A percentile compares a stretch with the other conserved stretches of the same genome.
Evolutionary conservation across 1,140 invertebrate species (phyloP).

Genomic region (Rhizoglyphus robini): DNA sequence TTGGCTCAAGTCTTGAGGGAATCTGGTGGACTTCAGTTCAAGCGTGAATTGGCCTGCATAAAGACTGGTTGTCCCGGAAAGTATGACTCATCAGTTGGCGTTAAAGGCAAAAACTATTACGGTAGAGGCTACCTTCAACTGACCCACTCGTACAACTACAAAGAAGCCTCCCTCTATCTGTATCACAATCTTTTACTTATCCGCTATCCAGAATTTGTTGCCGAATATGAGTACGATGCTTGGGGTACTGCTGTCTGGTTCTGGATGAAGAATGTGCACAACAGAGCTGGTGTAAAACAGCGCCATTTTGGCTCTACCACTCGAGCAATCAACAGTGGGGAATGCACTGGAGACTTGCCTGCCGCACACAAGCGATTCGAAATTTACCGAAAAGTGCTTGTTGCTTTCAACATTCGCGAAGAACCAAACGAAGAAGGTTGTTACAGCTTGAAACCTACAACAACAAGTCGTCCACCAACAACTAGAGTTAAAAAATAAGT

Average conservation of each 20-base stretch:
- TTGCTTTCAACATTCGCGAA: neutral
- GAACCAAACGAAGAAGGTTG: neutral
- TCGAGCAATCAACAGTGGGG: slow-evolving; percentile 4
- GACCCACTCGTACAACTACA: slow-evolving; percentile 13
- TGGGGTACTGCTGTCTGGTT: slow-evolving; percentile 25
- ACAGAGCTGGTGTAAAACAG: slow-evolving; percentile 3
- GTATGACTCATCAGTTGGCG: slow-evolving; percentile 2
- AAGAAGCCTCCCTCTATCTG: slow-evolving; percentile 1
- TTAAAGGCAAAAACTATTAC: slow-evolving; percentile 13
- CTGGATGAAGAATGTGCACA: slow-evolving; percentile 23
- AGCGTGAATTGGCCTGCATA: slow-evolving; percentile 11
- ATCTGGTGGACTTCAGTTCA: slow-evolving; percentile 14
- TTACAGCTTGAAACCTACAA: no score
- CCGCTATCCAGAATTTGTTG: slow-evolving; percentile 22
- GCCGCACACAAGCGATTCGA: neutral
- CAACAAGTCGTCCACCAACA: no score
- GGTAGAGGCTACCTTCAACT: slow-evolving; percentile 15
- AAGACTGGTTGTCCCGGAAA: slow-evolving; percentile 12
- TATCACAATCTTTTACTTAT: slow-evolving; percentile 5
- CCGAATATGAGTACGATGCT: slow-evolving; percentile 20
- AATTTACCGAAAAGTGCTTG: neutral
- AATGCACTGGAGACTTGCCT: neutral
- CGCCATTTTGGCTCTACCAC: slow-evolving; percentile 8
- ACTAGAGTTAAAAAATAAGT: no score
- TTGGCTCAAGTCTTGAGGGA: slow-evolving; percentile 11